Base-by-base conservation (phyloP, 2,113 vertebrate genomes). In the Neodontobutis hainanensis region DNA sequence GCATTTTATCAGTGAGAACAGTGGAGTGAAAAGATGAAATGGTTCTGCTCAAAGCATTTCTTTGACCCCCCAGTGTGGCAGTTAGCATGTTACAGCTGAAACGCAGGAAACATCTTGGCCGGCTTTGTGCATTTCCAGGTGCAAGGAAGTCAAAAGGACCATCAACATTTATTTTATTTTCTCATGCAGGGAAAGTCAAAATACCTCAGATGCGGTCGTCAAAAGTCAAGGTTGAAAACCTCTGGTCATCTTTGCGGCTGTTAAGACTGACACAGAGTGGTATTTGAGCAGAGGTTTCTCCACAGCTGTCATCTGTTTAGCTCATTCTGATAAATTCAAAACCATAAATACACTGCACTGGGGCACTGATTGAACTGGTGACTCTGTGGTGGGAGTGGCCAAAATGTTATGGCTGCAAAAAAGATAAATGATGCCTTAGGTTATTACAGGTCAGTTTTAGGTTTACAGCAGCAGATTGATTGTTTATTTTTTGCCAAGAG, bases 211-310 rank as follows among this genome's bases (percentile, higher is more conserved):
- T 67, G 32, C 46, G 48, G 47, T 55, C 50, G 34, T 73, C 65
- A 75, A 69, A 36, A 36, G 4, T 58, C 55, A 58, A 58, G 32
- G 14, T 60, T 36, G 12, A 40, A 40, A 1, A 55, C 52, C 11
- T 27, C 5, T 52, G 10, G 10, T 32, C 49, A 32, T 11, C 32
- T 52, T 4, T 9, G 14, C 5, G 27, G 2, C 8, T 51, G 27
- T 11, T 52, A 71, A 60, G 46, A 67, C 68, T 72, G 52, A 70
- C 68, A 84, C n/a, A 14, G 44, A 72, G 73, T 65, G 61, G 64
- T 75, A 70, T 85, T 72, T 62, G 51, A 81, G 67, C 59, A n/a
- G 61, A 40, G 73, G 70, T 73, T 83, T 81, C 62, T 70, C 73
- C 51, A 32, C 44, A 50, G 62, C 73, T 50, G 73, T 71, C 74